Evolutionary conservation across 2,797 vertebrate genomes (phyloP), one percentile per base, ranked within the genome.

Genomic region (Sebastes iracundus): DNA sequence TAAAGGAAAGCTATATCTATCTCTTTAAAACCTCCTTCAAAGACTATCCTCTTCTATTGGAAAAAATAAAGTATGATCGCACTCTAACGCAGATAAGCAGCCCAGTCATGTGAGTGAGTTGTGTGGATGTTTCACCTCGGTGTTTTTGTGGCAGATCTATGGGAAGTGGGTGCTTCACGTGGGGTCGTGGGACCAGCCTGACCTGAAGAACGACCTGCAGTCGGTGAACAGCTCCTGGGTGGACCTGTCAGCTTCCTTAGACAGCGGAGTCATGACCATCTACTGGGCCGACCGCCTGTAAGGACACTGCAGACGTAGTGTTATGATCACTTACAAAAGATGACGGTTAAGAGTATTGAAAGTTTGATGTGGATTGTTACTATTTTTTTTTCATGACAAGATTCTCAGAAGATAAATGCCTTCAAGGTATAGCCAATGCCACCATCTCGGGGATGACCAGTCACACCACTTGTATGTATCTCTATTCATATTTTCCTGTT

Each of bases 271-370:
- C 77, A 82, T 94, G 30, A 84, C 79, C 52, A 9, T 95, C 60
- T 94, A 94, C 90, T 95, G 94, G 94, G 90, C 94, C 6, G 94
- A 95, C 79, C 93, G 92, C 28, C 75, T 95, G 94, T 95, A 84
- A 92, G 90, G 38, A 62, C 68, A 18, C n/a, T 77, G 16, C 6
- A 25, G 18, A 60, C 2, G 3, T 14, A 53, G 4, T 62, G 27
- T 52, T 22, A 12, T 14, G 22, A 64, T 32, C 25, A 42, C 18
- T 7, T n/a, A 18, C 20, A 35, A 46, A 56, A 20, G 1, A 32
- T 14, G 2, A 23, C 1, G 16, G 3, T 72, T 42, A 16, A 6
- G 10, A 30, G 11, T 63, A 4, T 11, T 11, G 4, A 58, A 60
- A 49, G 18, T 20, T 22, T 67, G 46, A 60, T 30, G 27, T 22